phyloP scores from a whole-genome alignment of 2,888 invertebrate genomes.

The Pristionchus japonicus region DNA sequence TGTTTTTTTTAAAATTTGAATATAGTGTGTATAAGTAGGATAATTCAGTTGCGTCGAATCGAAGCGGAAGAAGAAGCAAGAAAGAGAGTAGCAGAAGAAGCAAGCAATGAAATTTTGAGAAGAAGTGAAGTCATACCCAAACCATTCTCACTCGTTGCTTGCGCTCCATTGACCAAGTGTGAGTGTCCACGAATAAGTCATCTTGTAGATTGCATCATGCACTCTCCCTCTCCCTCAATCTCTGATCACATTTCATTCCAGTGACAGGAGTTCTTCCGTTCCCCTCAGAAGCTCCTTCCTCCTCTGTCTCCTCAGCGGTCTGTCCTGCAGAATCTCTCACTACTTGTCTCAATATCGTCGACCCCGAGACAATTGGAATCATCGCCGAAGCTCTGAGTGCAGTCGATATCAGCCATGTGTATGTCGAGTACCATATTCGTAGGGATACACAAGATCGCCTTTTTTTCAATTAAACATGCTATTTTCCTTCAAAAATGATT shows the following conservation, averaged over 20 bases:
- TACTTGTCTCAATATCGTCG: not conserved
- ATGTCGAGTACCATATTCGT: not conserved
- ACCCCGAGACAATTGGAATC: not conserved
- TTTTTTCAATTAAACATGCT: not conserved
- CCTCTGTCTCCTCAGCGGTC: not conserved
- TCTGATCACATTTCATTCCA: no score
- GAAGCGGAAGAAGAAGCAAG: conserved; percentile 28
- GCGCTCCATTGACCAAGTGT: conserved; percentile 46
- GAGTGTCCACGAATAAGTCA: not conserved
- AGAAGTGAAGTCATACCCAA: not conserved
- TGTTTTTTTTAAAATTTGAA: not conserved
- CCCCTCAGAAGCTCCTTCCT: conserved; percentile 43
- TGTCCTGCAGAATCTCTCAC: not conserved
- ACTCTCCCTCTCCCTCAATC: not conserved
- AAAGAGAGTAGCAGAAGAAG: conserved; percentile 6
- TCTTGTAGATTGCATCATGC: not conserved
- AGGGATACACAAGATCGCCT: not conserved
- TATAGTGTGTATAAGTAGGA: no score
- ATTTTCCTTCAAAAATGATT: no score
- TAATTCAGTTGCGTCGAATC: not conserved
- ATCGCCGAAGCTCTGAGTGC: conserved; percentile 10
- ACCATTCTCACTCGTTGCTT: conserved; percentile 43
- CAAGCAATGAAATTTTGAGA: not conserved
- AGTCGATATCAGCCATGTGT: conserved; percentile 40
- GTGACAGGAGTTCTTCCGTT: conserved; percentile 46